Evolutionary conservation across 2,113 vertebrate species (phyloP).

Genomic region (Tupaia chinensis): DNA sequence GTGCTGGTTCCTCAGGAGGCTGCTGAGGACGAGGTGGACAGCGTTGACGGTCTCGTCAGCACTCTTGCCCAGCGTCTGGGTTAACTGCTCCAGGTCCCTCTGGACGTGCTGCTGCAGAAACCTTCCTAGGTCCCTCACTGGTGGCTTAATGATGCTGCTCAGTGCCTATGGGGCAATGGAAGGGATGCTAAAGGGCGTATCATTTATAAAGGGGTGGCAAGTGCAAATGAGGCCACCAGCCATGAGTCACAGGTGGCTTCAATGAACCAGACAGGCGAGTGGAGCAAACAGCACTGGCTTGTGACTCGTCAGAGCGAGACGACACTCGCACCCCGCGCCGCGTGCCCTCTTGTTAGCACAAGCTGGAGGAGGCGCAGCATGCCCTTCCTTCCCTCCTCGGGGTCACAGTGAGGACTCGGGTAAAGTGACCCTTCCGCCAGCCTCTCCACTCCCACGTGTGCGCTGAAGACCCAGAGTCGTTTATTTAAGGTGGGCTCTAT

Average conservation of each 20-base stretch:
- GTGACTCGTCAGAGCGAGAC: rapidly evolving
- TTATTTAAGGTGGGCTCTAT: too few relatives aligned
- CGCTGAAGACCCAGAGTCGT: rapidly evolving
- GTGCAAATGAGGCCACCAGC: neutral
- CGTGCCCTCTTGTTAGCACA: too few relatives aligned
- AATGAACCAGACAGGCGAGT: neutral
- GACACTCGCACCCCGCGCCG: too few relatives aligned
- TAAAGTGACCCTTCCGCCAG: rapidly evolving
- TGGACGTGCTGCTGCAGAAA: conserved; percentile 91
- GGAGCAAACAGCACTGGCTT: neutral
- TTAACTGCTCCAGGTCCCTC: conserved; percentile 91
- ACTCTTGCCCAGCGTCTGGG: conserved; percentile 90
- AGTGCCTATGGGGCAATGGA: conserved; percentile 80
- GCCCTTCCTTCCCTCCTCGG: neutral
- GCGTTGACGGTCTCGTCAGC: conserved; percentile 89
- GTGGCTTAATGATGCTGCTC: conserved; percentile 90
- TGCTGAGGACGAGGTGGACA: conserved; percentile 89
- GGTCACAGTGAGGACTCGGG: rapidly evolving
- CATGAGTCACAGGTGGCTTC: rapidly evolving
- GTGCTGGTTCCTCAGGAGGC: conserved; percentile 83
- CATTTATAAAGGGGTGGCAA: rapidly evolving
- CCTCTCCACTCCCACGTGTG: neutral
- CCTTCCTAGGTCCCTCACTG: conserved; percentile 66
- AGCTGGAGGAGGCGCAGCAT: neutral
- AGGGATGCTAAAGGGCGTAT: neutral